phyloP scores from a whole-genome alignment of 2,797 vertebrate genomes.

The Gouania willdenowi region DNA sequence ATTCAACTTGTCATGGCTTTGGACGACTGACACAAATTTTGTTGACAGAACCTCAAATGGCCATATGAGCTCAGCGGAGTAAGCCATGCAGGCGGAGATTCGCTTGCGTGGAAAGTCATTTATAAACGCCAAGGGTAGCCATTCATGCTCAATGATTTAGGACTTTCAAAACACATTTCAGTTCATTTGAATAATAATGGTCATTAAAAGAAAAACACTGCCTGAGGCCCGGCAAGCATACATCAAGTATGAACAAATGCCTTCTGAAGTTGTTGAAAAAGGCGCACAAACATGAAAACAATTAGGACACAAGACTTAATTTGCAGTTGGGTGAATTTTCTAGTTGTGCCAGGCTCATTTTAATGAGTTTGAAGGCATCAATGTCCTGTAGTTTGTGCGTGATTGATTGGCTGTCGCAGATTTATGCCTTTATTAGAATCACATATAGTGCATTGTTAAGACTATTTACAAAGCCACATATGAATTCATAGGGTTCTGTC shows the following conservation, averaged over 20 bases:
- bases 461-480: constrained; percentile 23
- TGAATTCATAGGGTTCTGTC: constrained; percentile 29
- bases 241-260: constrained; percentile 76
- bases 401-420: constrained; percentile 71
- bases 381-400: constrained; percentile 55
- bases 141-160: constrained; percentile 81
- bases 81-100: constrained; percentile 61
- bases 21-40: constrained; percentile 58
- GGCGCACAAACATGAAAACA: constrained; percentile 76
- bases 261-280: constrained; percentile 72
- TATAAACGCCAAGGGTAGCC: constrained; percentile 78
- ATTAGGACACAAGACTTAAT: constrained; percentile 75
- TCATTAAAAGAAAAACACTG: constrained; percentile 78
- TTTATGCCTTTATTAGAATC: constrained; percentile 56
- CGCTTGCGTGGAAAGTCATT: constrained; percentile 78
- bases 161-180: constrained; percentile 79
- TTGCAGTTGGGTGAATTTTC: constrained; percentile 63
- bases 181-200: constrained; percentile 84
- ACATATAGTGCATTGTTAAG: constrained; percentile 24
- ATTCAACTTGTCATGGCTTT: constrained; percentile 46
- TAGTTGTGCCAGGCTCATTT: constrained; percentile 65
- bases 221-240: constrained; percentile 68
- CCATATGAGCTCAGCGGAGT: constrained; percentile 73
- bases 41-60: constrained; percentile 62
- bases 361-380: constrained; percentile 73